Evolutionary conservation across 2,797 vertebrate genomes (phyloP).

Genomic region (Propithecus perrieri): DNA sequence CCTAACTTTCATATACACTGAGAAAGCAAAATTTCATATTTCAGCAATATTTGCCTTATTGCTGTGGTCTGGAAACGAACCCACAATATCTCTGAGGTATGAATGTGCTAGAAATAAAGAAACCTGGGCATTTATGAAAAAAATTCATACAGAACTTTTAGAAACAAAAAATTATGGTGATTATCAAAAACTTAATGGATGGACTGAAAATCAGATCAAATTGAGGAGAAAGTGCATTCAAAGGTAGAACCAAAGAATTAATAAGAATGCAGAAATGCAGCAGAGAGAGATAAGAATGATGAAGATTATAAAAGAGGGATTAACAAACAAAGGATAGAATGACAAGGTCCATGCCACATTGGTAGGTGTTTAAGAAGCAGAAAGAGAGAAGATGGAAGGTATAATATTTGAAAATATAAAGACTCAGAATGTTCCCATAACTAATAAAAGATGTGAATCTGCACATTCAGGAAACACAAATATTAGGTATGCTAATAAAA

Average conservation of each 20-base stretch:
- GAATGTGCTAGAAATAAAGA: neutral
- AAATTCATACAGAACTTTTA: neutral
- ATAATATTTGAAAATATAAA: constrained; percentile 39
- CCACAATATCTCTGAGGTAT: neutral
- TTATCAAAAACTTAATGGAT: neutral
- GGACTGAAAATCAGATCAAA: neutral
- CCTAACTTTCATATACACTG: neutral
- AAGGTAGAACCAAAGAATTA: neutral
- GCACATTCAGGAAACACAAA: constrained; percentile 4
- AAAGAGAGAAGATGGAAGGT: neutral
- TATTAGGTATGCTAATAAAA: constrained; percentile 27
- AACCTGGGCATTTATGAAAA: neutral
- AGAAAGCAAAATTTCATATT: neutral
- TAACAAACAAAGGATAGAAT: neutral
- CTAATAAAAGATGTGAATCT: constrained; percentile 5
- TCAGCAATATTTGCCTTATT: neutral
- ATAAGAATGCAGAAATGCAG: neutral
- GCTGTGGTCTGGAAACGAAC: neutral
- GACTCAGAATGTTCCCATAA: neutral
- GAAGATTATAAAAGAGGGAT: neutral
- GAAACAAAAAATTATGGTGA: neutral
- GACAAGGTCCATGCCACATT: neutral
- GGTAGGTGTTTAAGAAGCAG: neutral
- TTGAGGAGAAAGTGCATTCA: neutral
- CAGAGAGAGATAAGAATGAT: neutral